These are phyloP conservation scores for Chrysogorgia sp. DNA, from an alignment of 92 coral and sea anemone genomes.

Conservation along the genomic window DNA sequence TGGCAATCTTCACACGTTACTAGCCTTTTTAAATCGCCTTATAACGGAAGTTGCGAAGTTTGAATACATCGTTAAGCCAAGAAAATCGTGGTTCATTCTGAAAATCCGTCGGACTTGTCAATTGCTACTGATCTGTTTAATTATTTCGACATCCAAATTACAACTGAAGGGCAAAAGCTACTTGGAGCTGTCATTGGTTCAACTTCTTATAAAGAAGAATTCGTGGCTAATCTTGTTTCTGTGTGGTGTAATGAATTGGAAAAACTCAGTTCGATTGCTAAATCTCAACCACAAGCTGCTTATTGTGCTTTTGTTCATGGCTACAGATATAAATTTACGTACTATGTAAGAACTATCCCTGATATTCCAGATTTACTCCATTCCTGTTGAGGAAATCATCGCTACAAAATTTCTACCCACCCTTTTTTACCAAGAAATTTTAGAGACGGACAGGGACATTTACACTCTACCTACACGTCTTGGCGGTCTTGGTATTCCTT, in stretches of 20 bases:
- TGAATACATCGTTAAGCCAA: too few species aligned
- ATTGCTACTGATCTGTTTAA: not conserved
- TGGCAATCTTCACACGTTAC: not conserved
- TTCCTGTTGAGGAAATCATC: not conserved
- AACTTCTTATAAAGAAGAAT: too few species aligned
- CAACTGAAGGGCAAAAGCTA: too few species aligned
- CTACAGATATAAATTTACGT: not conserved
- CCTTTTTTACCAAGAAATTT: not conserved
- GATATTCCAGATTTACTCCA: not conserved
- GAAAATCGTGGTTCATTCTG: not conserved
- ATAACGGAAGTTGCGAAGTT: not conserved
- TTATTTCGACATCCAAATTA: not conserved
- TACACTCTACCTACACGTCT: conserved; percentile 2
- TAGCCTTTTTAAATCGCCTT: not conserved
- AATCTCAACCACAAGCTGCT: too few species aligned
- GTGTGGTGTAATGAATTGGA: not conserved
- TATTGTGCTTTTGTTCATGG: not conserved
- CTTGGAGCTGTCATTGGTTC: too few species aligned
- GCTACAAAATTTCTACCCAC: not conserved
- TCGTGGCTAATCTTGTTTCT: not conserved
- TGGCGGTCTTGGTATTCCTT: not conserved
- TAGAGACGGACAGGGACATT: not conserved
- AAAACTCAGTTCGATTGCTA: not conserved
- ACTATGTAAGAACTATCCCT: too few species aligned
- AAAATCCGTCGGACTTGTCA: not conserved